phyloP scores from a whole-genome alignment of 1,140 invertebrate species.

The Macrostomum lignano region DNA sequence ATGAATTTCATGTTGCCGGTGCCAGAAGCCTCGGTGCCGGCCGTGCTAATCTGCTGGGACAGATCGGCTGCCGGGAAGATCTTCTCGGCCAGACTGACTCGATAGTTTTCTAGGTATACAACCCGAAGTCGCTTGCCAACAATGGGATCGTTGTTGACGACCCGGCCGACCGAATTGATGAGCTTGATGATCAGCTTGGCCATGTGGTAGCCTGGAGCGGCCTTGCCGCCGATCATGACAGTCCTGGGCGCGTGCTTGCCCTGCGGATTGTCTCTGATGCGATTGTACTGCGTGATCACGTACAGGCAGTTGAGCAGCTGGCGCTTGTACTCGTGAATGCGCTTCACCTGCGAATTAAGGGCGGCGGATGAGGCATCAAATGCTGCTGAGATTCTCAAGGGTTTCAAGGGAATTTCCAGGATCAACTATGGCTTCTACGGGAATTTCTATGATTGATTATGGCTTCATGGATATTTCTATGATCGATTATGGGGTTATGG shows the following conservation, averaged over 20 bases:
- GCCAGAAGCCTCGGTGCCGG: constrained; percentile 76
- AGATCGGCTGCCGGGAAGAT: constrained; percentile 89
- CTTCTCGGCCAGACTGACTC: constrained; percentile 52
- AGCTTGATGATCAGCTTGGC: constrained; percentile 86
- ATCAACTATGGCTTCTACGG: too few species aligned
- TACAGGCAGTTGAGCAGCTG: constrained; percentile 81
- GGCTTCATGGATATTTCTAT: too few species aligned
- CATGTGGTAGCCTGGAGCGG: constrained; percentile 84
- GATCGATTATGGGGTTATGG: too few species aligned
- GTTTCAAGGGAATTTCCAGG: too few species aligned
- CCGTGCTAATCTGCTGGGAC: constrained; percentile 71
- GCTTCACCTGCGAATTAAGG: constrained; percentile 41
- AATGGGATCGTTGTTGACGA: constrained; percentile 85
- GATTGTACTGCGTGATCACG: constrained; percentile 82
- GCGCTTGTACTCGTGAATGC: constrained; percentile 95
- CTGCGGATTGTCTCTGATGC: constrained; percentile 69
- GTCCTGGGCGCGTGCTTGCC: constrained; percentile 53
- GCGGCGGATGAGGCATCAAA: too few species aligned
- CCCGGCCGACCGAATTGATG: constrained; percentile 54
- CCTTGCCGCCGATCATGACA: constrained; percentile 90
- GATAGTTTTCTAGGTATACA: constrained; percentile 72
- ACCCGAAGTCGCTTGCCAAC: constrained; percentile 49
- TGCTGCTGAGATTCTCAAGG: too few species aligned
- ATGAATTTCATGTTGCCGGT: constrained; percentile 43
- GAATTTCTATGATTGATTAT: too few species aligned